Evolutionary conservation across 92 coral and sea anemone genomes (phyloP).

Genomic region (Porites lobata): DNA sequence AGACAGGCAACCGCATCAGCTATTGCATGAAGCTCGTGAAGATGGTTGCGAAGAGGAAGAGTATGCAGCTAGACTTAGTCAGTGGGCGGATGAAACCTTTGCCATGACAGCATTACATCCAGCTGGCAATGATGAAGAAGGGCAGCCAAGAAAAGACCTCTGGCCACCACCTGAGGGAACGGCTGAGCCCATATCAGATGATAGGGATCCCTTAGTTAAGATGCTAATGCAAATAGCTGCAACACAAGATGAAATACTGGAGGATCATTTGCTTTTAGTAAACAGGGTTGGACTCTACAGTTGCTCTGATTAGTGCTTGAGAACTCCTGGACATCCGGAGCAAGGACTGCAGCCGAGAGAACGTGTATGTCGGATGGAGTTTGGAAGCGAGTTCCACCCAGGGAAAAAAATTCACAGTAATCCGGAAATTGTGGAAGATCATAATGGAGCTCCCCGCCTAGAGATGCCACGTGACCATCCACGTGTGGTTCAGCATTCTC

Average conservation of each 20-base stretch:
- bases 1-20: slow-evolving; percentile 48
- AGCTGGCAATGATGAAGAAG: slow-evolving; percentile 64
- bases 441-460: slow-evolving; percentile 25
- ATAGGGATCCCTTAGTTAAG: slow-evolving; percentile 60
- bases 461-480: slow-evolving; percentile 52
- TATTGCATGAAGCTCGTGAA: slow-evolving; percentile 29
- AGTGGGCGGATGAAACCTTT: slow-evolving; percentile 57
- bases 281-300: slow-evolving; percentile 43
- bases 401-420: slow-evolving; percentile 9
- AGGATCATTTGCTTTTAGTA: slow-evolving; percentile 52
- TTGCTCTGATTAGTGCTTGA: slow-evolving; percentile 50
- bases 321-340: slow-evolving; percentile 43
- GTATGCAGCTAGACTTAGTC: slow-evolving; percentile 36
- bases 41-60: slow-evolving; percentile 46
- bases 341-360: slow-evolving; percentile 52
- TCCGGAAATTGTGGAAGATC: not conserved
- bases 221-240: slow-evolving; percentile 62
- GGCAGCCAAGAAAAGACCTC: slow-evolving; percentile 47
- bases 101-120: slow-evolving; percentile 59
- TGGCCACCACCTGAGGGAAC: slow-evolving; percentile 66
- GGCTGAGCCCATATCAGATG: slow-evolving; percentile 46
- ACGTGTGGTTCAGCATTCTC: slow-evolving; percentile 37
- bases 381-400: slow-evolving; percentile 36
- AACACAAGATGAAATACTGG: slow-evolving; percentile 53
- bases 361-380: slow-evolving; percentile 47